These are phyloP conservation scores for Eumerus sabulonum DNA, from an alignment of 2,888 invertebrate species.

Conservation along the genomic window DNA sequence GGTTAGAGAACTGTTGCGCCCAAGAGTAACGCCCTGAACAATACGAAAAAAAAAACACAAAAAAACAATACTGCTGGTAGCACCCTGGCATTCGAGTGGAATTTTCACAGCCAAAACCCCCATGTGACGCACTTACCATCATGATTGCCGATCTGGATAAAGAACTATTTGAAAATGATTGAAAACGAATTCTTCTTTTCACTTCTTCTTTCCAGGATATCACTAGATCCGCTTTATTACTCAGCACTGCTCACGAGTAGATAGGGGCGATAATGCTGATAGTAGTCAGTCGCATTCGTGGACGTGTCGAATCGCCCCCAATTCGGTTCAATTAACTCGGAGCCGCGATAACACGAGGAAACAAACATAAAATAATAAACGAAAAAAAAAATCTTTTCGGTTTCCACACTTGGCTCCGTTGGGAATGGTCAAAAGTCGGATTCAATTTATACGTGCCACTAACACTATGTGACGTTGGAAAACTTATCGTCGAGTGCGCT, in stretches of 20 bases:
- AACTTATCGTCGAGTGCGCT: conserved; percentile 37
- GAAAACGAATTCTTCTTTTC: conserved; percentile 22
- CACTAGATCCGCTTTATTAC: conserved; percentile 35
- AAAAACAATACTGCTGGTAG: conserved; percentile 44
- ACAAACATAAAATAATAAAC: conserved; percentile 59
- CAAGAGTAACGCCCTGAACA: conserved; percentile 53
- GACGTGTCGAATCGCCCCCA: conserved; percentile 7
- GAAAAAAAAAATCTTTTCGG: conserved; percentile 49
- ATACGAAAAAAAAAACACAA: too few relatives aligned
- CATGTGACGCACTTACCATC: conserved; percentile 61
- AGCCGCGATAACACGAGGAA: conserved; percentile 44
- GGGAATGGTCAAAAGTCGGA: conserved; percentile 32
- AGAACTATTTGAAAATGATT: conserved; percentile 4
- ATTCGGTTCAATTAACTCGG: conserved; percentile 5
- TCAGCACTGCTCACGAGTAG: conserved; percentile 51
- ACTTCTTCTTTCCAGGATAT: conserved; percentile 19
- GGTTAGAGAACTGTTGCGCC: conserved; percentile 54
- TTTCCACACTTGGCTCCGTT: conserved; percentile 46
- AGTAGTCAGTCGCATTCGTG: conserved; percentile 4
- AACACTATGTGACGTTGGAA: conserved; percentile 61
- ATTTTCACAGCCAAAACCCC: background rate
- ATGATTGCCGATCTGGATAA: conserved; percentile 19
- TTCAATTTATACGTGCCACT: conserved; percentile 39
- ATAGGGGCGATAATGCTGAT: conserved; percentile 55
- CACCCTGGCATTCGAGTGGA: conserved; percentile 16